These are phyloP conservation scores for Bombus haemorrhoidalis DNA, from an alignment of 1,140 invertebrate species.

Conservation along the genomic window DNA sequence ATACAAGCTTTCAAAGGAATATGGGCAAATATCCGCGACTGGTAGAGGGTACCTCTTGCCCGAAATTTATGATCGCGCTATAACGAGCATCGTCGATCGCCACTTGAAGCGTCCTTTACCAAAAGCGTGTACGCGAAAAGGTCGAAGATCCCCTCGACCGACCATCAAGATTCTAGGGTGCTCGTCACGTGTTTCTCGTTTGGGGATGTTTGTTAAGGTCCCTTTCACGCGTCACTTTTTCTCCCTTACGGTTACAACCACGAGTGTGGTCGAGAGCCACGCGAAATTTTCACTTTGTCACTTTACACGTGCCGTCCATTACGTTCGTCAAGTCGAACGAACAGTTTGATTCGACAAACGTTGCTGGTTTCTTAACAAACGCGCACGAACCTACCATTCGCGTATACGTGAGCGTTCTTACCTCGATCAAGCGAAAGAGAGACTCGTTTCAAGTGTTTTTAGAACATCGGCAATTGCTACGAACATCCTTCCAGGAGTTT, in stretches of 20 bases:
- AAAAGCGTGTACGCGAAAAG: slow-evolving; percentile 28
- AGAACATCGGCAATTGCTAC: slow-evolving; percentile 1
- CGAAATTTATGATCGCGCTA: neutral
- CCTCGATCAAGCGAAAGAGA: slow-evolving; percentile 13
- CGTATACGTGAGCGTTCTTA: neutral
- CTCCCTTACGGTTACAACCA: neutral
- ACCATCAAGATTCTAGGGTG: slow-evolving; percentile 44
- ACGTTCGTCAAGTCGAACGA: too few relatives aligned
- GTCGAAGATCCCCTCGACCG: slow-evolving; percentile 24
- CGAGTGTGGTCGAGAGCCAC: too few relatives aligned
- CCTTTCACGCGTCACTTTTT: slow-evolving; percentile 18
- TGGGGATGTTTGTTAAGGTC: slow-evolving; percentile 2
- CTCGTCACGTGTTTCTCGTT: slow-evolving; percentile 36
- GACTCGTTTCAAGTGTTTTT: neutral
- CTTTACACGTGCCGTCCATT: neutral
- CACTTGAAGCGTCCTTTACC: slow-evolving; percentile 28
- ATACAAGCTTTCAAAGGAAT: neutral
- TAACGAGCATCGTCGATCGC: slow-evolving; percentile 15
- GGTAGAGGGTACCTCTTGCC: too few relatives aligned
- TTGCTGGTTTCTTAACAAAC: neutral
- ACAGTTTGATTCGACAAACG: neutral
- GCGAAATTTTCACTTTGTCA: neutral
- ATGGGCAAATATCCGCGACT: neutral
- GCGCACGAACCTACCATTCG: neutral
- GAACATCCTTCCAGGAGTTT: neutral